Base-by-base conservation (phyloP, 2,113 vertebrate species). In the Leptobrachium ailaonicum region DNA sequence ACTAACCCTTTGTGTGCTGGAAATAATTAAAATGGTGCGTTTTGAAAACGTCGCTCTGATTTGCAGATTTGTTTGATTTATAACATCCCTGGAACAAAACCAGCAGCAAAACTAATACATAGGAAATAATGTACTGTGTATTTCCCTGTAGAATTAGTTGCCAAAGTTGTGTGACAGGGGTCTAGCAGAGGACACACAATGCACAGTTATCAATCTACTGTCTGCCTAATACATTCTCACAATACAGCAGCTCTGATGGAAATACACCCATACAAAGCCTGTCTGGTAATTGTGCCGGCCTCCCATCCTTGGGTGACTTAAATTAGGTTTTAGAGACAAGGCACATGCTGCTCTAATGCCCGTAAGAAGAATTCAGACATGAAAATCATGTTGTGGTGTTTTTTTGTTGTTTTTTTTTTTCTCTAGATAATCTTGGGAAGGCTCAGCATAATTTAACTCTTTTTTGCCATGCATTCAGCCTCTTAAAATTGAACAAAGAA, bases 161-260 rank as follows among this genome's bases (percentile, higher is more conserved):
- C 13, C 56, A 75, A 81, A 80, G 78, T 66, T 74, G 53, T 69
- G 41, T 58, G 41, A 47, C 64, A 69, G 64, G 50, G 72, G 66
- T 41, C 53, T 80, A 58, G 70, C 63, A 50, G 41, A 69, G 50
- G 71, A 74, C 54, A 41, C 43, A 50, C 41, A 40, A 43, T 63
- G 53, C 54, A 60, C 79, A 69, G 66, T 67, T 47, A 69, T 81
- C 79, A 74, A 81, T 81, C 79, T 81, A 60, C 8, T 73, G 7
- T n/a, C 62, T 80, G 71, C 71, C 71, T 81, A 71, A 81, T 62
- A 75, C 71, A 78, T 78, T 78, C 67, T 71, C 67, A 56, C 41
- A 8, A 60, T 42, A 67, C 13, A 64, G 32, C 6, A 45, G 41
- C 50, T 73, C 41, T 80, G 71, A 74, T 73, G 50, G 78, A 79